These are phyloP conservation scores for Dioctria rufipes DNA, from an alignment of 2,888 invertebrate genomes.

Conservation along the genomic window DNA sequence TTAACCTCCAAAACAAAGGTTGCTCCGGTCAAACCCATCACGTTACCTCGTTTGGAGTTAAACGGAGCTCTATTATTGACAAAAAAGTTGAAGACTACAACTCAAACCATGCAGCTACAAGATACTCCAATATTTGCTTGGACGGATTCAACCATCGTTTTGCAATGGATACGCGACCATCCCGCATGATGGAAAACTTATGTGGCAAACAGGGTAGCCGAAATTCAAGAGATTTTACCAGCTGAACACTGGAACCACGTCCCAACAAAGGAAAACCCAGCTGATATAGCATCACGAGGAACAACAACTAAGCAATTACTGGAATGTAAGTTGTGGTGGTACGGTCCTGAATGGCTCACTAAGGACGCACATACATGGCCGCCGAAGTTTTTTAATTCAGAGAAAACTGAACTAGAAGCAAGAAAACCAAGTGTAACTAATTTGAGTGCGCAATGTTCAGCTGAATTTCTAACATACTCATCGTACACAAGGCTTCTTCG, in stretches of 20 bases:
- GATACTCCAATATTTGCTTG: not conserved
- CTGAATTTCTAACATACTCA: not conserved
- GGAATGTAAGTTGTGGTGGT: not conserved
- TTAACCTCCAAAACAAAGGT: not conserved
- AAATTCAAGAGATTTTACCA: too few relatives aligned
- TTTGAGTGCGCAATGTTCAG: too few relatives aligned
- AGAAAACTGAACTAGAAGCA: too few relatives aligned
- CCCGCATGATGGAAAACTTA: not conserved
- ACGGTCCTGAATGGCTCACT: not conserved
- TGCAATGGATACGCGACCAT: not conserved
- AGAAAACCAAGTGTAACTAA: too few relatives aligned
- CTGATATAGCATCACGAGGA: not conserved
- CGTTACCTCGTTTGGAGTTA: too few relatives aligned
- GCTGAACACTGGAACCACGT: too few relatives aligned
- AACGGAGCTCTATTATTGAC: not conserved
- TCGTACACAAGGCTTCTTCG: not conserved
- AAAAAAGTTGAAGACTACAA: not conserved
- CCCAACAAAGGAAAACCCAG: not conserved
- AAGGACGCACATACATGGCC: not conserved
- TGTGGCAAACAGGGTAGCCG: too few relatives aligned
- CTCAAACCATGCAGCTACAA: not conserved
- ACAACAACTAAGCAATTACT: not conserved
- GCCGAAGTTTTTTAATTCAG: not conserved
- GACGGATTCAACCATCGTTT: too few relatives aligned
- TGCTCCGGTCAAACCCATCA: not conserved